Evolutionary conservation across 2,888 invertebrate species (phyloP).

Genomic region (Chirona hameri): DNA sequence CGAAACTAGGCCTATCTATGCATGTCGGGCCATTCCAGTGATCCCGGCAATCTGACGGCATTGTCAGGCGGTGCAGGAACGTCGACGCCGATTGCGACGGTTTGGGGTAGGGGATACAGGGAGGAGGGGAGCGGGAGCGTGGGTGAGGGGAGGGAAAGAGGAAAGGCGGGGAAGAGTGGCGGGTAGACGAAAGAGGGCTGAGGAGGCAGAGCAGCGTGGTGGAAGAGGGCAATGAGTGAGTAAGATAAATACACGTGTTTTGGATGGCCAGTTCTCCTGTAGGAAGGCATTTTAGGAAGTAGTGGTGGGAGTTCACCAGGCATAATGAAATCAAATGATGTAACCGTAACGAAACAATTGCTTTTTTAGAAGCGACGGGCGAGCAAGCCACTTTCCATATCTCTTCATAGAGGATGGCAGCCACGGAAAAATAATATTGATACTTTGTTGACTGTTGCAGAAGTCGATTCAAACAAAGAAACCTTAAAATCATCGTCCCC

Average conservation of each 20-base stretch:
- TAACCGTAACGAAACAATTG: not conserved
- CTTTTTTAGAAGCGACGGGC: not conserved
- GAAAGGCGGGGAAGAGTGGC: not conserved
- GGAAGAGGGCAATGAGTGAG: too few relatives aligned
- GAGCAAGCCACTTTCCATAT: too few relatives aligned
- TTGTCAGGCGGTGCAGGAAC: not conserved
- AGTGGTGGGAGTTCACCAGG: too few relatives aligned
- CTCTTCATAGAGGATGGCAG: too few relatives aligned
- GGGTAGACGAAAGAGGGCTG: too few relatives aligned
- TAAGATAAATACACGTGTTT: too few relatives aligned
- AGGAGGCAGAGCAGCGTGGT: too few relatives aligned
- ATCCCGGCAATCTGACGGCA: not conserved
- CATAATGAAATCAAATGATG: not conserved
- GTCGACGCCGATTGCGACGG: not conserved
- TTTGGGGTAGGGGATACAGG: not conserved
- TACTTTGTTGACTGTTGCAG: not conserved
- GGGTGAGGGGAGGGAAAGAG: not conserved
- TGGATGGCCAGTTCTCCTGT: too few relatives aligned
- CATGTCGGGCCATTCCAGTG: constrained; percentile 1
- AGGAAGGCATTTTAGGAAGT: not conserved
- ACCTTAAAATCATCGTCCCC: too few relatives aligned
- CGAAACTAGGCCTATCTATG: not conserved
- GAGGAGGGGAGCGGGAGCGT: not conserved
- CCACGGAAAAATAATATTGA: too few relatives aligned
- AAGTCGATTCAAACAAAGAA: not conserved